Base-by-base conservation (phyloP, 1,140 invertebrate species). In the Holcopasites calliopsidis region DNA sequence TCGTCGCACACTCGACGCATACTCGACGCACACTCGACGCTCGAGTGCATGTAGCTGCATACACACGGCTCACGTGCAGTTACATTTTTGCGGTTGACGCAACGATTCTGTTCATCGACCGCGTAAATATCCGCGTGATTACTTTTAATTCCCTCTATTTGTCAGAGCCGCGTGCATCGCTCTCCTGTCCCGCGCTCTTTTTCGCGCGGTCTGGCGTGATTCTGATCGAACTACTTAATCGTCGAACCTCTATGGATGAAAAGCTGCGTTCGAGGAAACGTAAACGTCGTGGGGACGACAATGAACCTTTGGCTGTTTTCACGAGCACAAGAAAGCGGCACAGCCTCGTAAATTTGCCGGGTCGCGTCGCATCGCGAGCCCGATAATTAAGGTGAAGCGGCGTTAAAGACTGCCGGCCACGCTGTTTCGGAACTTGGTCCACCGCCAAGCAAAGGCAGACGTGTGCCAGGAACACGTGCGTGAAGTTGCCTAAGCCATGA, bases 121-220 rank as follows among this genome's bases (percentile, higher is more conserved):
- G 82, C 75, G 85, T 88, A 89, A 89, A 90, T 89, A 88, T 86
- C 80, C 80, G 64, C 85, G 86, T 88, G 87, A 89, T 90, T 90
- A 90, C 88, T 90, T 89, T 90, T 90, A 89, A 90, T 89, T 90
- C 82, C 85, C 84, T 64, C 83, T 84, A 88, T 88, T 88, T 86
- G 80, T 54, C 57, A 31, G 13, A n/a, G 31, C 21, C 49, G 28
- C 57, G 44, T 49, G 35, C 26, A 16, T 44, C 55, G 18, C 38
- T n/a, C n/a, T 52, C 5, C 64, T 33, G 5, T 54, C 33, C 13
- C 23, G 16, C 44, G 55, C 21, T 21, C 13, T 10, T 49, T 28
- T 28, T 5, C 54, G 13, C 44, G 21, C 28, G 33, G 21, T 50
- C 18, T 60, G 6, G 31, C 47, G 28, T 35, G 40, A 21, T 58